Evolutionary conservation across 2,113 vertebrate genomes (phyloP), one percentile per base, ranked within the genome.

Genomic region (Heterocephalus glaber): DNA sequence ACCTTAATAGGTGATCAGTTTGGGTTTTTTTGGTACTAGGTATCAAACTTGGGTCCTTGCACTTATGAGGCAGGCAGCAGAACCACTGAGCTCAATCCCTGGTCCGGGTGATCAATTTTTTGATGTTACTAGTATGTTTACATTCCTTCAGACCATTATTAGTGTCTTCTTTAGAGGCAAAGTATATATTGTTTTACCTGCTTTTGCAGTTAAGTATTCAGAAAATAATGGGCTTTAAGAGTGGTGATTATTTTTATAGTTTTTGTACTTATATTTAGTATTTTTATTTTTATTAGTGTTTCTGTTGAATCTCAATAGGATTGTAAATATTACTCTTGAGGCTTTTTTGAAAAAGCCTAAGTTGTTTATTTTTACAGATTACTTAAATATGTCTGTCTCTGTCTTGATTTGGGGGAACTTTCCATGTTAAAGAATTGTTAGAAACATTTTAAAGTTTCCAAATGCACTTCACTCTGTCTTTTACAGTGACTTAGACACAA

Each of bases 401-500:
- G 35, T 58, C 16, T 95, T 96, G 3, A 14, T 16, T 61, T 94
- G 83, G 52, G 38, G 54, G 38, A 72, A 54, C 63, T 92, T 95
- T 82, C 89, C 13, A 30, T 89, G 26, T 61, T 91, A 92, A 94
- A 93, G 56, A 83, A 77, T 87, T 90, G 10, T 35, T 93, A 90
- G 90, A 94, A 74, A n/a, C 16, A 77, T 10, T 81, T 44, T 90
- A 28, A 33, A 63, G 14, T 87, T 96, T 16, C 24, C 65, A 85
- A 82, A 24, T 94, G 41, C 82, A 80, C 95, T 68, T 95, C 17
- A 77, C 80, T 92, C 16, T 94, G 12, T 65, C 22, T 95, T 96
- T 87, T 81, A 58, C 94, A 66, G 52, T 93, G 41, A 66, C 35
- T 49, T 86, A 88, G 35, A n/a, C 61, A 77, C 5, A n/a, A 91